Evolutionary conservation across 2,888 invertebrate genomes (phyloP).

Genomic region (Anorthoa munda): DNA sequence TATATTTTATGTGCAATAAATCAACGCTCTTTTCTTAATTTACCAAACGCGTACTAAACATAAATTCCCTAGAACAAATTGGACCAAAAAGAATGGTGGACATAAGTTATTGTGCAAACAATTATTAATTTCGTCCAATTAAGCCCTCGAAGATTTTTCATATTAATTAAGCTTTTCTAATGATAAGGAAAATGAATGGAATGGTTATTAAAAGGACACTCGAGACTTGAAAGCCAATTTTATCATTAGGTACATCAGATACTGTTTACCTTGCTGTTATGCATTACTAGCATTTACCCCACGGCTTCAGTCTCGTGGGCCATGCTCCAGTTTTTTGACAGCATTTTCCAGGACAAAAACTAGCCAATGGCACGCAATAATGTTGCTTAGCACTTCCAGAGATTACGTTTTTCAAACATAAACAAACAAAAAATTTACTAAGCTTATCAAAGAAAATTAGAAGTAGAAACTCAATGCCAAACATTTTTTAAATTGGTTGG

Average conservation of each 20-base stretch:
- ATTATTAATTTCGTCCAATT: conserved; percentile 12
- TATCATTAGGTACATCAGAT: neutral
- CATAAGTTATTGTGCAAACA: neutral
- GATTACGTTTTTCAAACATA: no score
- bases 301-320: neutral
- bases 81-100: neutral
- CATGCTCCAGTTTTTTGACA: neutral
- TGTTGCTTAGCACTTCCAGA: no score
- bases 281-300: no score
- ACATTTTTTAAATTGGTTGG: no score
- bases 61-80: neutral
- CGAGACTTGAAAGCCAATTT: neutral
- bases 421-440: no score
- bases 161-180: conserved; percentile 24
- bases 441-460: no score
- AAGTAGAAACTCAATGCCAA: no score
- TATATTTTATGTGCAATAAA: neutral
- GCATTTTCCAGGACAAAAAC: neutral
- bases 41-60: neutral
- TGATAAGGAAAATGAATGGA: neutral
- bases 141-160: neutral
- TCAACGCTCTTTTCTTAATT: neutral
- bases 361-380: no score
- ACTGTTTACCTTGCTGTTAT: neutral
- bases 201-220: neutral